Evolutionary conservation across 2,888 invertebrate species (phyloP), one percentile per base, ranked within the genome.

Genomic region (Frankliniella intonsa): DNA sequence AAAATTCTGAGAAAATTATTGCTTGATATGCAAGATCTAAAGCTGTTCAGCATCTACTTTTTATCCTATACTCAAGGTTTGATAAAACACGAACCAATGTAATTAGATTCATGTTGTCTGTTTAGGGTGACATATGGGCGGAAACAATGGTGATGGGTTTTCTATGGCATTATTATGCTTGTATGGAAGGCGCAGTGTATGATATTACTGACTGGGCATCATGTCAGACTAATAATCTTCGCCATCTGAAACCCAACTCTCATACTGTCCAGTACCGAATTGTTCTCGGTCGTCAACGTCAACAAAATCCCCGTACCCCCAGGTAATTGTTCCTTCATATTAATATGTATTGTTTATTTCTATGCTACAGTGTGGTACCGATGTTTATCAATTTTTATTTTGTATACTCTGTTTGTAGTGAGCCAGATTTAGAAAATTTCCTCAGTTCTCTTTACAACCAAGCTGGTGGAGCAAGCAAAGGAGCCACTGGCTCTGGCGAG

Each of bases 151-250:
- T 95, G 90, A 91, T 97, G 89, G 97, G 97, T 22, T 92, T 97
- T 85, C 91, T 95, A 81, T 97, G 97, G 94, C 94, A 96, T 90
- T 98, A 97, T 90, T 96, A 95, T 89, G 97, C 98, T 82, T 95
- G 97, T 86, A 97, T 98, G 97, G 97, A 98, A 88, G 96, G 96
- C 82, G 94, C 94, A 84, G 95, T 98, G 51, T 98, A 96, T 88
- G 97, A 98, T 89, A 97, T 98, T 86, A 97, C 97, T 80, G 97
- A 97, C 88, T 98, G 98, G 98, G 98, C 97, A 38, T 94, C 95
- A 84, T 98, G 98, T 88, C 97, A 97, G 90, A 95, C 93, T 86
- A 91, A 91, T 83, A 92, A 92, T 87, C 89, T 93, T 85, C 92
- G 92, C 86, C 97, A 97, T 89, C 90, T 97, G 85, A 93, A 95